A percentile compares a stretch with the other conserved stretches of the same genome.
These are phyloP conservation scores for Lordiphosa clarofinis DNA, from an alignment of 1,140 invertebrate species.

Conservation along the genomic window DNA sequence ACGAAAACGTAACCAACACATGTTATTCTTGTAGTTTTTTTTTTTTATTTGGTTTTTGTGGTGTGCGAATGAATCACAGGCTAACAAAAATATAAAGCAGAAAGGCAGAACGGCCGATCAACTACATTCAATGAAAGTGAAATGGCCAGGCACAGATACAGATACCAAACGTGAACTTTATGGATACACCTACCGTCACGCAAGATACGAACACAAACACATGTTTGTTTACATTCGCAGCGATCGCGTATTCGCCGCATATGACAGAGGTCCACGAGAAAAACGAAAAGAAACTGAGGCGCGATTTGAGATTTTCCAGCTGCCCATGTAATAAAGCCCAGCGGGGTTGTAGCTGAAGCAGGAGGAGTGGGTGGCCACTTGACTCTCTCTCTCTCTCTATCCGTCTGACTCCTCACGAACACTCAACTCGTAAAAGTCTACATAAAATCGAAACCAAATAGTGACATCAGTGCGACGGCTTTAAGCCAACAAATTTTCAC, in stretches of 20 bases:
- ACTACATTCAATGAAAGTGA: no score
- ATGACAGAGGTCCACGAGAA: slow-evolving; percentile 6
- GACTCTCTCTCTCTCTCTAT: not conserved
- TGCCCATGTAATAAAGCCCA: slow-evolving; percentile 34
- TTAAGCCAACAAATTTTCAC: slow-evolving; percentile 11
- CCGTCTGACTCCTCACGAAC: not conserved
- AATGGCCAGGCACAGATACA: no score
- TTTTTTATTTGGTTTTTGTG: slow-evolving; percentile 1
- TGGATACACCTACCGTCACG: no score
- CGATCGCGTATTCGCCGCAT: not conserved
- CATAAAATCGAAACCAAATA: slow-evolving; percentile 5
- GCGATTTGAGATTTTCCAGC: slow-evolving; percentile 64
- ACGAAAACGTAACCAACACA: no score
- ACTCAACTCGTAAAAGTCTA: slow-evolving; percentile 39
- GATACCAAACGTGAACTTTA: no score
- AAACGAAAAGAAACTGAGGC: slow-evolving; percentile 12
- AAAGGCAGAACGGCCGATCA: no score
- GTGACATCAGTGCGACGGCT: slow-evolving; percentile 50
- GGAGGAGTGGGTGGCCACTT: slow-evolving; percentile 13
- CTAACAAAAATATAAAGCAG: no score
- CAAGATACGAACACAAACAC: no score
- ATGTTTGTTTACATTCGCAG: no score
- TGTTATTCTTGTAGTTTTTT: slow-evolving; percentile 1
- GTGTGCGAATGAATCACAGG: no score
- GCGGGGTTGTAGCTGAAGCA: not conserved